Evolutionary conservation across 30 jellyfish, hydroid and myxozoan species (phyloP), one percentile per base, ranked within the genome.

Genomic region (Catostylus mosaicus): DNA sequence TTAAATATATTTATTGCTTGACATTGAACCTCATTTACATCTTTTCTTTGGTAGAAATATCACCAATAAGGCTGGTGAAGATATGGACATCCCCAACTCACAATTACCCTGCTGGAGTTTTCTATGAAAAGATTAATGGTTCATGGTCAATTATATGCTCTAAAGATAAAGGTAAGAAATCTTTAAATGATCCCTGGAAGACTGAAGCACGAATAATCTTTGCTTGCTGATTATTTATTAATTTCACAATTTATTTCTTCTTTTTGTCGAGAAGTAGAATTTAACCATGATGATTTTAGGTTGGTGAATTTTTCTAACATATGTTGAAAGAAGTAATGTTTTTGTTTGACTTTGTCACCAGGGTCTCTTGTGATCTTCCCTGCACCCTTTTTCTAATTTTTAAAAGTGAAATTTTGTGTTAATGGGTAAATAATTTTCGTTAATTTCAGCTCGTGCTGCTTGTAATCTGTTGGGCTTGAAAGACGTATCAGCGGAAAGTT

Each of bases 361-460:
- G n/a, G n/a, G n/a, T n/a, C n/a, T n/a, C n/a, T n/a, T n/a, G n/a
- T n/a, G n/a, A n/a, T n/a, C n/a, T n/a, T n/a, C n/a, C n/a, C n/a
- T n/a, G n/a, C n/a, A n/a, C n/a, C n/a, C n/a, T n/a, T n/a, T n/a
- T n/a, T n/a, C n/a, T n/a, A n/a, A n/a, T n/a, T n/a, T n/a, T n/a
- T n/a, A n/a, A n/a, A n/a, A n/a, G n/a, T n/a, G 54, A 43, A 40
- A 43, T 43, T 43, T 43, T 43, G 14, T 6, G 54, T 16, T 9
- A 0, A 43, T 43, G 18, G 0, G 12, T 26, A 56, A 12, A 56
- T 56, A 6, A 0, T 61, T 35, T 0, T n/a, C 12, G 51, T 31
- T 26, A 23, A 68, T 68, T 68, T 0, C 62, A 68, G 80, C 80
- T 8, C 80, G 34, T 7, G 35, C 32, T 35, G 80, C 62, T 14